Evolutionary conservation across 2,888 invertebrate genomes (phyloP).

Genomic region (Aphrophora alni): DNA sequence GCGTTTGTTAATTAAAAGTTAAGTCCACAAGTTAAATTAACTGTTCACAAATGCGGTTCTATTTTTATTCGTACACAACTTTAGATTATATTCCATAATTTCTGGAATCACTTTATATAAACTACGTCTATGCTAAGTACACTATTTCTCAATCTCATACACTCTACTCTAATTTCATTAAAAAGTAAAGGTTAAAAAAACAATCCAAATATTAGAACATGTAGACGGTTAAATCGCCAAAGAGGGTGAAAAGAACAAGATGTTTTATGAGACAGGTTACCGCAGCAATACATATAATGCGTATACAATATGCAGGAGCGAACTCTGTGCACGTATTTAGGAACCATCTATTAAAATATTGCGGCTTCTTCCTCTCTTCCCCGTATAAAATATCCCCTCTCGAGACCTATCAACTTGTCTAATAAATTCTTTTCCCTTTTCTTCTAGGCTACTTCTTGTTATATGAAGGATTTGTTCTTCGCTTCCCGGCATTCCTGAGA

Average conservation of each 20-base stretch:
- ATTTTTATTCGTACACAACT: too few relatives aligned
- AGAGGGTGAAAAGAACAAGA: neutral
- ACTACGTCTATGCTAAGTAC: too few relatives aligned
- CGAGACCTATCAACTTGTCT: constrained; percentile 29
- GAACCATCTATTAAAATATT: constrained; percentile 1
- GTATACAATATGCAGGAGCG: neutral
- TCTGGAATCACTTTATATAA: too few relatives aligned
- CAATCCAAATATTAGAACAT: too few relatives aligned
- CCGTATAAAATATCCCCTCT: constrained; percentile 12
- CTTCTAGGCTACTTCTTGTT: constrained; percentile 13
- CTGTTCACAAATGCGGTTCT: too few relatives aligned
- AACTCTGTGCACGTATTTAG: neutral
- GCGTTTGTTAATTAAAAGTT: too few relatives aligned
- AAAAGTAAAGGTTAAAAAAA: too few relatives aligned
- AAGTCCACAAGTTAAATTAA: too few relatives aligned
- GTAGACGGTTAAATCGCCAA: too few relatives aligned
- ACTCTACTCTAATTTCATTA: too few relatives aligned
- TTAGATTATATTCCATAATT: too few relatives aligned
- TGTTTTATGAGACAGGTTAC: neutral
- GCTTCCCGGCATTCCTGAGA: neutral
- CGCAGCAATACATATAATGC: neutral
- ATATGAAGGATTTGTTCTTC: neutral
- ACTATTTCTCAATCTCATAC: too few relatives aligned
- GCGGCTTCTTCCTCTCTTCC: neutral
- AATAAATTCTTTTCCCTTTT: constrained; percentile 36